phyloP scores from a whole-genome alignment of 2,113 vertebrate genomes.

The Osmerus eperlanus region DNA sequence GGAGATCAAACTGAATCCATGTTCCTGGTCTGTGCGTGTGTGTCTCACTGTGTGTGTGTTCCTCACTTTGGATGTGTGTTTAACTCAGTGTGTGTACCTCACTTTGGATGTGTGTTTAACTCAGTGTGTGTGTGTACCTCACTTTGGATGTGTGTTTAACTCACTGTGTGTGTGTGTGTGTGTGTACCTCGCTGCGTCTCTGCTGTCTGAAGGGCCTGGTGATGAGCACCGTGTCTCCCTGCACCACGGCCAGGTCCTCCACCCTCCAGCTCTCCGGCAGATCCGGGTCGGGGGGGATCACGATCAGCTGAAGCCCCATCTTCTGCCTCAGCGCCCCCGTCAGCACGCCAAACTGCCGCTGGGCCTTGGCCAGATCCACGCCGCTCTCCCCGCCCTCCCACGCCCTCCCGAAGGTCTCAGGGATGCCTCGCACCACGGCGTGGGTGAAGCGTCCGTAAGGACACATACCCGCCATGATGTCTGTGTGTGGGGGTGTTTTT shows the following conservation, averaged over 20 bases:
- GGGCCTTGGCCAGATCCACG: slow-evolving; percentile 82
- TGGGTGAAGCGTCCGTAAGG: slow-evolving; percentile 83
- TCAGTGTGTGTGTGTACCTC: slow-evolving; percentile 68
- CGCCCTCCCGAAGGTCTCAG: slow-evolving; percentile 71
- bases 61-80: no score
- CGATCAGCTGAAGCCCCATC: slow-evolving; percentile 87
- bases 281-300: slow-evolving; percentile 78
- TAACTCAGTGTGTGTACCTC: no score
- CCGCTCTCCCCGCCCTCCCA: slow-evolving; percentile 46
- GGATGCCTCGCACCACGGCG: slow-evolving; percentile 82
- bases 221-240: slow-evolving; percentile 85
- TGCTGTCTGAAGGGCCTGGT: slow-evolving; percentile 80
- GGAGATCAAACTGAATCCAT: neutral
- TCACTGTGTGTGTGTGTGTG: no score
- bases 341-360: slow-evolving; percentile 86
- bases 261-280: slow-evolving; percentile 82
- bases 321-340: slow-evolving; percentile 87
- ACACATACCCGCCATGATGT: slow-evolving; percentile 68
- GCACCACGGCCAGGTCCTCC: slow-evolving; percentile 84
- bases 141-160: slow-evolving; percentile 10
- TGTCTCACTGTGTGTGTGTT: no score
- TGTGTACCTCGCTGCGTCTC: slow-evolving; percentile 79
- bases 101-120: neutral
- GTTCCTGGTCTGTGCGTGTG: neutral
- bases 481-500: slow-evolving; percentile 5